phyloP scores from a whole-genome alignment of 2,888 invertebrate genomes.

The Athalia rosae region DNA sequence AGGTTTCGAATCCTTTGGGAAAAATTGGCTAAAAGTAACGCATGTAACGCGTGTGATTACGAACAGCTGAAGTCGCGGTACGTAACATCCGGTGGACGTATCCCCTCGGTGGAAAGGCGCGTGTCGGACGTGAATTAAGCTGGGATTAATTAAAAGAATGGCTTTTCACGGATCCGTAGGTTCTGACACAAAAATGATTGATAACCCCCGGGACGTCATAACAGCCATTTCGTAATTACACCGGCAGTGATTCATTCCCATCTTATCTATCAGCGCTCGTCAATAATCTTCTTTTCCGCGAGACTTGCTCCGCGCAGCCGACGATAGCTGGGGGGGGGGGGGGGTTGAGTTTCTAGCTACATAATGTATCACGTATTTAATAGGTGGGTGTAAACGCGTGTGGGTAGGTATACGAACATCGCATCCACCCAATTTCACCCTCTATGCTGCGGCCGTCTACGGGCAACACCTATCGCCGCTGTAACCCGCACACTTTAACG shows the following conservation, averaged over 20 bases:
- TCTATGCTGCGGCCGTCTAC: background rate
- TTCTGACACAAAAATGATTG: conserved; percentile 62
- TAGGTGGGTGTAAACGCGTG: conserved; percentile 1
- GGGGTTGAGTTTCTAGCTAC: background rate
- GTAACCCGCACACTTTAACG: background rate
- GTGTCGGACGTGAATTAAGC: conserved; percentile 42
- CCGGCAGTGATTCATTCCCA: conserved; percentile 64
- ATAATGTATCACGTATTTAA: conserved; percentile 3
- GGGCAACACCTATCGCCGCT: background rate
- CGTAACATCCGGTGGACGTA: background rate
- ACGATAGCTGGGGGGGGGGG: background rate
- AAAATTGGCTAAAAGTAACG: too few species aligned
- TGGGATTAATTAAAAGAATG: conserved; percentile 49
- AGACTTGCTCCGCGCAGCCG: background rate
- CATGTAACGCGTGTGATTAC: too few species aligned
- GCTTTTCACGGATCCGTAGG: conserved; percentile 45
- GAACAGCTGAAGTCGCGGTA: background rate
- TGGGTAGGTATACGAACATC: conserved; percentile 23
- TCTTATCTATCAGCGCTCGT: conserved; percentile 68
- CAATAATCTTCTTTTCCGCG: conserved; percentile 64
- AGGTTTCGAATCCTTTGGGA: too few species aligned
- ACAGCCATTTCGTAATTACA: conserved; percentile 68
- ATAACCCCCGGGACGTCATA: conserved; percentile 62
- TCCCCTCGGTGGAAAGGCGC: conserved; percentile 42
- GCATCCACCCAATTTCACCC: background rate